Base-by-base conservation (phyloP, 1,140 invertebrate species). In the Pseudomyrmex flavicornis region DNA sequence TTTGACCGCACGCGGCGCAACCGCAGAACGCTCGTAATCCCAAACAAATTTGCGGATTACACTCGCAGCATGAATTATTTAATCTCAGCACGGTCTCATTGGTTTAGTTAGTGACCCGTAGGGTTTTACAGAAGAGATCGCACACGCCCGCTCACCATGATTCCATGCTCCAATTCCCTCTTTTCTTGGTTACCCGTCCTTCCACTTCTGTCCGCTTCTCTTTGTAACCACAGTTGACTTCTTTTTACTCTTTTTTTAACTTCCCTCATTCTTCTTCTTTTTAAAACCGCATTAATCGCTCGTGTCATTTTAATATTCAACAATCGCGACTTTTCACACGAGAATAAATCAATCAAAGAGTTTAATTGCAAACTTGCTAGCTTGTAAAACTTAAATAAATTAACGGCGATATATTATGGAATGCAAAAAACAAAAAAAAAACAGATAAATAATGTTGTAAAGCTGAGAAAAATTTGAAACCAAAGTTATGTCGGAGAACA, bases 21-120 rank as follows among this genome's bases (percentile, higher is more conserved):
- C 88, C 83, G 86, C 90, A 70, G 87, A 83, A 87, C 85, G 85
- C 89, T 88, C 89, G 91, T 92, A 92, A 93, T 93, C 92, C 91
- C 90, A 92, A 91, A 92, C 93, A 92, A 92, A 93, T 93, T 93
- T 93, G 92, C 92, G 92, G 92, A 93, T 93, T 93, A 92, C 91
- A 90, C 89, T 91, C 92, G 77, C 91, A 92, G 93, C 92, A 90
- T 92, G 92, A 92, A 93, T 93, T 93, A 92, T 93, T 93, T 93
- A 92, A 92, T 92, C 92, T 90, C 92, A 90, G 90, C 91, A 91
- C 91, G 91, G 88, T 89, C 89, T 92, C 90, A 92, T 91, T 92
- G 91, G 92, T 92, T 92, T 92, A 92, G 92, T 92, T 92, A 91
- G 92, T 90, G 91, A 91, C 91, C 89, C 89, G 88, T 90, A 84